These are phyloP conservation scores for Dione juno DNA, from an alignment of 2,888 invertebrate species.

Conservation along the genomic window DNA sequence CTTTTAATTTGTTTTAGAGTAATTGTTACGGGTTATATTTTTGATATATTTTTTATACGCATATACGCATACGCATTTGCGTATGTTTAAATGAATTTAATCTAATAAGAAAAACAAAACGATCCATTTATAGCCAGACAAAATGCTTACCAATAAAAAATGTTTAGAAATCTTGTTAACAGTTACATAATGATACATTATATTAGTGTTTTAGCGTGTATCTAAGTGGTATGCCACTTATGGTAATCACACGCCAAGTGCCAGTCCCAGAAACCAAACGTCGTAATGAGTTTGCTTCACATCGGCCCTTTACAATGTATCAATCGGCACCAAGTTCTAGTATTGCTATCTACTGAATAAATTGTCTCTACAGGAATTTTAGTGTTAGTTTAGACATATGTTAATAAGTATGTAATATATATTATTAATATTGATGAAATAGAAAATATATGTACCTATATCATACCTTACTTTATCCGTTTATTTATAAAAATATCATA, in stretches of 20 bases:
- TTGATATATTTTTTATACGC: background rate
- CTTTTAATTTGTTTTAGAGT: no score
- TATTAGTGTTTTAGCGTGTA: constrained; percentile 61
- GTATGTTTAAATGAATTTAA: no score
- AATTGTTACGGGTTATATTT: background rate
- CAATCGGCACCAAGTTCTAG: constrained; percentile 56
- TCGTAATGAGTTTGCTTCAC: constrained; percentile 67
- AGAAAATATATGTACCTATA: no score
- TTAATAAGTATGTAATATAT: no score
- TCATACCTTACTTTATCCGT: no score
- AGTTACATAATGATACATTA: constrained; percentile 61
- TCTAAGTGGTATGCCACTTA: constrained; percentile 72
- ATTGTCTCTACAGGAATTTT: constrained; percentile 51
- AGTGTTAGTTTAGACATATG: no score
- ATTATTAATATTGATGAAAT: no score
- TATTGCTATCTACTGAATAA: constrained; percentile 67
- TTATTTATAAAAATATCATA: no score
- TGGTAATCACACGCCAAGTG: constrained; percentile 63
- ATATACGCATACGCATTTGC: no score
- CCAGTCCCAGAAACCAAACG: constrained; percentile 56
- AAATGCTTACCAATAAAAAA: background rate
- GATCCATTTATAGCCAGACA: background rate
- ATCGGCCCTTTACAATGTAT: constrained; percentile 57
- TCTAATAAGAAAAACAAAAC: background rate
- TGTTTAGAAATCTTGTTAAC: constrained; percentile 56